A percentile compares a stretch with the other conserved stretches of the same genome.
Evolutionary conservation across 2,888 invertebrate species (phyloP).

Genomic region (Hedychridium roseum): DNA sequence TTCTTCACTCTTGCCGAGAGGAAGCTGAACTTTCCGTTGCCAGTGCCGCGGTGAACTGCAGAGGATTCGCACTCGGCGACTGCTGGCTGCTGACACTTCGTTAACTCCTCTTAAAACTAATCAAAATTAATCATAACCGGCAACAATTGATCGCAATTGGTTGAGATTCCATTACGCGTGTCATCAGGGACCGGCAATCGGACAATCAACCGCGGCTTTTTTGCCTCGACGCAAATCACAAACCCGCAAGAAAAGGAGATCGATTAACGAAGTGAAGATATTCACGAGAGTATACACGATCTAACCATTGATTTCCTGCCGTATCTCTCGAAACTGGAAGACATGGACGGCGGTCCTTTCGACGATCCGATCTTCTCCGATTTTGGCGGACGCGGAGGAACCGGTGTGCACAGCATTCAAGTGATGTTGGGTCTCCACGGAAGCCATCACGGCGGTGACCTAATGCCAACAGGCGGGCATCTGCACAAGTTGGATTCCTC

Average conservation of each 20-base stretch:
- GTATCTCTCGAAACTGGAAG: constrained; percentile 9
- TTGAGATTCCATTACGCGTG: constrained; percentile 57
- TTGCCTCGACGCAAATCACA: constrained; percentile 12
- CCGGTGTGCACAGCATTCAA: constrained; percentile 72
- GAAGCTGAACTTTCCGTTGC: no score
- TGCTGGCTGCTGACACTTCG: no score
- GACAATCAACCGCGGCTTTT: constrained; percentile 28
- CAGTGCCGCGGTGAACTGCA: no score
- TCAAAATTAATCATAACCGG: constrained; percentile 62
- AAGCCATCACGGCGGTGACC: constrained; percentile 57
- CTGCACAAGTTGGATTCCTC: constrained; percentile 64
- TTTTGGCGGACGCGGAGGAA: constrained; percentile 70
- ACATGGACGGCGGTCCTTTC: constrained; percentile 76
- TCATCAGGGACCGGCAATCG: no score
- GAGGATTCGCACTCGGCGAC: no score
- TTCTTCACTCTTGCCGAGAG: no score
- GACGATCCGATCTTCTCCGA: constrained; percentile 85
- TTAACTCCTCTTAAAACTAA: constrained; percentile 59
- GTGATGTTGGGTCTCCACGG: constrained; percentile 73
- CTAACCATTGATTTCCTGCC: not conserved
- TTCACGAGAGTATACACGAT: not conserved
- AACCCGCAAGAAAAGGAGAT: constrained; percentile 1
- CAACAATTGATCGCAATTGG: constrained; percentile 63
- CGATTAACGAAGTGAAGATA: no score
- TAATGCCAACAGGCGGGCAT: constrained; percentile 56